Base-by-base conservation (phyloP, 2,113 vertebrate genomes). In the Hepsetus odoe region DNA sequence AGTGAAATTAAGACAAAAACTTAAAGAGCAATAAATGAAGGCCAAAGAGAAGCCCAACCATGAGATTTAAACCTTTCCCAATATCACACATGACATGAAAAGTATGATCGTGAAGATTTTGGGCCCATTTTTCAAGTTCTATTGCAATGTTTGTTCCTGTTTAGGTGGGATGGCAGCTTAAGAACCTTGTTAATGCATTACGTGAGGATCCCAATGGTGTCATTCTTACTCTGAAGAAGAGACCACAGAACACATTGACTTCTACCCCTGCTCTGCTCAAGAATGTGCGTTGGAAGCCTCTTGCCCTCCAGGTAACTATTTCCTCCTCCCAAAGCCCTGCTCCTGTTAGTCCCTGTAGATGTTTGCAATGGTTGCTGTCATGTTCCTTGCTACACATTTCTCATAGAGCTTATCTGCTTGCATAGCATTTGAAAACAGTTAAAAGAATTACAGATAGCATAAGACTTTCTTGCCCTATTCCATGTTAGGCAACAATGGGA, bases 251-350 rank as follows among this genome's bases (percentile, higher is more conserved):
- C 66, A 96, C 93, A 0, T 86, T 95, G 81, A 95, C 93, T 76
- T 95, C 95, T 65, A 95, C 93, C n/a, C 94, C 95, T 14, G 95
- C 94, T 33, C 90, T 95, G 74, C 91, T 96, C 86, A 95, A 96
- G 88, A 96, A 97, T 4, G 94, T 95, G 40, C 92, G 94, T 84
- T 96, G 95, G 95, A 96, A 96, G 83, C 95, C 95, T 1, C 92
- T 95, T 22, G 94, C 94, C 18, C 91, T 96, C 40, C 95, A 96
- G 94, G 94, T 95, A 92, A 90, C 55, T 14, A 20, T 16, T 5
- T 1, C 14, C 11, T 16, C n/a, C 55, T 58, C 33, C n/a, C 22
- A 55, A 6, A 18, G 18, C 24, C 44, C 28, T 33, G 26, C 4
- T 32, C 5, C 33, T 22, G 20, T 38, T 22, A 7, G 12, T 4